Conservation (phyloP, 1,140 invertebrate genomes). For the Batillaria attramentaria region DNA sequence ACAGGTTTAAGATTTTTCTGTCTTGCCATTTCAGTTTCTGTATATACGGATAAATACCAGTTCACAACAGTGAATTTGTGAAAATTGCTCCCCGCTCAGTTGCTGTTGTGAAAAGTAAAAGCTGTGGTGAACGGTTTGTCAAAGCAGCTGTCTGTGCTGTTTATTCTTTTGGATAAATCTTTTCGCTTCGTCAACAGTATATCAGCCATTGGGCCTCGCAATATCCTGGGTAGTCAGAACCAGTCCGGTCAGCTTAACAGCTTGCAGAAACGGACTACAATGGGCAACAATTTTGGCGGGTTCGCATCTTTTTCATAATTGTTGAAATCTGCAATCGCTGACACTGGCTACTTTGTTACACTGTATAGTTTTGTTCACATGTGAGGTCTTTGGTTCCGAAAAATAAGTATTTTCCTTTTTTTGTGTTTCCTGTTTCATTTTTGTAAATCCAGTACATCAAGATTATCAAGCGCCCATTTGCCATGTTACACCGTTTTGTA, state of each 20-base stretch:
- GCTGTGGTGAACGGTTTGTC: neutral
- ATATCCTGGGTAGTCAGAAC: conserved; percentile 36
- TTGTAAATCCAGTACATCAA: too few species aligned
- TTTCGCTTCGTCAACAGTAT: conserved; percentile 16
- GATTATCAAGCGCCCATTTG: too few species aligned
- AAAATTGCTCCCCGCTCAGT: too few species aligned
- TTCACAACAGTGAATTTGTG: neutral
- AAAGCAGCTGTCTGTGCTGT: too few species aligned
- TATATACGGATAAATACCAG: neutral
- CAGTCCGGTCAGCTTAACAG: conserved; percentile 33
- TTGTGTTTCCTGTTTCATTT: neutral
- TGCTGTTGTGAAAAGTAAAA: too few species aligned
- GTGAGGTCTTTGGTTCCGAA: neutral
- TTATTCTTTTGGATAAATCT: too few species aligned
- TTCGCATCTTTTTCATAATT: conserved; percentile 8
- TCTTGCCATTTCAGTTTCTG: neutral
- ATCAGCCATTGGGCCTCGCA: conserved; percentile 43
- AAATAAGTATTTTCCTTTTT: neutral
- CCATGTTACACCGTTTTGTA: too few species aligned
- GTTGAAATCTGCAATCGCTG: neutral
- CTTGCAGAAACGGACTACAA: conserved; percentile 33
- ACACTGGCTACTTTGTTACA: neutral
- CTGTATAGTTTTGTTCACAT: neutral
- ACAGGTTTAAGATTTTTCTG: conserved; percentile 55
- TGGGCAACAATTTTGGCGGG: conserved; percentile 10